Evolutionary conservation across 2,888 invertebrate species (phyloP).

Genomic region (Patella ulyssiponensis): DNA sequence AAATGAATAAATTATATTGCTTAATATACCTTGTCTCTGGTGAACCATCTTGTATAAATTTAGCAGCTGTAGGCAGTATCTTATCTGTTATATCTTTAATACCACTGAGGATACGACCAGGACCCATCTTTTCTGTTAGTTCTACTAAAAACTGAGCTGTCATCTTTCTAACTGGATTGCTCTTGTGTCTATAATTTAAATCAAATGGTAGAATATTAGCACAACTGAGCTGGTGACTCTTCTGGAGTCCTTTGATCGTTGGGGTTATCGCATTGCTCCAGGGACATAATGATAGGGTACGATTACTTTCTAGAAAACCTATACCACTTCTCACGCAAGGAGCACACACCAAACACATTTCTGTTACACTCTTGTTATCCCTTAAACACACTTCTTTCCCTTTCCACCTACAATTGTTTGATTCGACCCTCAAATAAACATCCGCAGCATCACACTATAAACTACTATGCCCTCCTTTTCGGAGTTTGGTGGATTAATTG

Average conservation of each 20-base stretch:
- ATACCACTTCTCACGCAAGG: too few species aligned
- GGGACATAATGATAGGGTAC: not conserved
- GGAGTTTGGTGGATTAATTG: too few species aligned
- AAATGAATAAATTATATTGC: too few species aligned
- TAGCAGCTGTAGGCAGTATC: constrained; percentile 85
- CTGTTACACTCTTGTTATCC: too few species aligned
- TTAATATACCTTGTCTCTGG: constrained; percentile 82
- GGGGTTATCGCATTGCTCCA: too few species aligned
- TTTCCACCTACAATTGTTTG: too few species aligned
- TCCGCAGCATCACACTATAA: not conserved
- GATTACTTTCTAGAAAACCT: too few species aligned
- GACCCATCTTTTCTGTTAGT: constrained; percentile 81
- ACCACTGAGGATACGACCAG: constrained; percentile 81
- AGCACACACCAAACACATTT: too few species aligned
- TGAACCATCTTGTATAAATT: constrained; percentile 87
- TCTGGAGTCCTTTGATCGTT: too few species aligned
- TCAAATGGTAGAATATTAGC: not conserved
- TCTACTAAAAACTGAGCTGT: constrained; percentile 84
- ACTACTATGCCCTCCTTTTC: too few species aligned
- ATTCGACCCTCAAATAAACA: not conserved
- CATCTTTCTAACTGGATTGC: constrained; percentile 88
- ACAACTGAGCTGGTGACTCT: not conserved
- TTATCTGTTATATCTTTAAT: constrained; percentile 85
- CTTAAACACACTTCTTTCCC: too few species aligned
- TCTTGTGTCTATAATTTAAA: constrained; percentile 79